A percentile compares a stretch with the other conserved stretches of the same genome.
These are phyloP conservation scores for Drosophila percnosoma DNA, from an alignment of 2,888 invertebrate genomes.

Conservation along the genomic window DNA sequence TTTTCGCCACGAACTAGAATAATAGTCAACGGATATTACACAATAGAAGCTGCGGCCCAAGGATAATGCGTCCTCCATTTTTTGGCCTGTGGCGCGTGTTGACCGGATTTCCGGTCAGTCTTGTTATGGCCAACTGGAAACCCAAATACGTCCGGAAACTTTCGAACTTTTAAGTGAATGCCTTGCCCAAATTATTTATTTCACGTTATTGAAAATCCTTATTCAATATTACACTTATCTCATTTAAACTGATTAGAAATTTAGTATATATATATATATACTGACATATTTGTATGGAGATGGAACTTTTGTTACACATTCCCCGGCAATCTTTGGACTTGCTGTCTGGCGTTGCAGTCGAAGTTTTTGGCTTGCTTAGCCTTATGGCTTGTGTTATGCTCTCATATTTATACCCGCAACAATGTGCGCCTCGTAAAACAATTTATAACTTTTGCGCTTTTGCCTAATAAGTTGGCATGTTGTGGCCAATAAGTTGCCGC, in stretches of 20 bases:
- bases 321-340: neutral
- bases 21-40: slow-evolving; percentile 75
- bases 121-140: slow-evolving; percentile 35
- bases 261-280: neutral
- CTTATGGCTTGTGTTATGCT: slow-evolving; percentile 50
- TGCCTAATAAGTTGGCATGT: slow-evolving; percentile 80
- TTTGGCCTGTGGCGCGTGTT: slow-evolving; percentile 41
- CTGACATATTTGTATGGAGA: neutral
- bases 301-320: neutral
- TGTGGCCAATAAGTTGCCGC: slow-evolving; percentile 79
- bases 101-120: slow-evolving; percentile 68
- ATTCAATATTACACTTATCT: neutral
- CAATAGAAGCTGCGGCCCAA: slow-evolving; percentile 46
- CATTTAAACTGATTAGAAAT: neutral
- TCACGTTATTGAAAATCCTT: neutral
- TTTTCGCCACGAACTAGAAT: slow-evolving; percentile 78
- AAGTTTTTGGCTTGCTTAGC: slow-evolving; percentile 45
- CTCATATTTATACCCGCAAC: slow-evolving; percentile 66
- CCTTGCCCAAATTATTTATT: neutral
- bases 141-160: slow-evolving; percentile 5
- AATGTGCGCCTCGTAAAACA: slow-evolving; percentile 78
- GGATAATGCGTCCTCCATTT: slow-evolving; percentile 16
- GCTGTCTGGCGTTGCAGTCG: slow-evolving; percentile 22
- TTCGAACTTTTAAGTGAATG: neutral
- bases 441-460: slow-evolving; percentile 79